Evolutionary conservation across 2,797 vertebrate genomes (phyloP).

Genomic region (Chaetophractus vellerosus): DNA sequence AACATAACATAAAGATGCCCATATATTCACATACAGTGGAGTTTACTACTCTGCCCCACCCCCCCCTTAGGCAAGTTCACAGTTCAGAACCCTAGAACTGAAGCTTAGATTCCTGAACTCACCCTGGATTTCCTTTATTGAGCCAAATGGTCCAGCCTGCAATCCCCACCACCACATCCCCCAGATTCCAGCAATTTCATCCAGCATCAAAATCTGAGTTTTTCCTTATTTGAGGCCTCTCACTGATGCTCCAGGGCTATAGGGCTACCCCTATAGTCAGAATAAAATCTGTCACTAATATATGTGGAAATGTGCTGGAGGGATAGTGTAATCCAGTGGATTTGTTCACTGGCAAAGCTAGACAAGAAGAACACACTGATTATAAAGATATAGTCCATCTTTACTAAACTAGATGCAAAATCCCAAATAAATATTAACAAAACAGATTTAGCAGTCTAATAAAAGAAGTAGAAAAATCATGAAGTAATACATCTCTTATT

Average conservation of each 20-base stretch:
- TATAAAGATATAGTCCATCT: neutral
- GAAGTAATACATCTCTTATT: neutral
- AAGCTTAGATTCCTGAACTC: no score
- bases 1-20: neutral
- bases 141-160: neutral
- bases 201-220: neutral
- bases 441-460: neutral
- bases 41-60: neutral
- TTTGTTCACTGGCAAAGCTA: neutral
- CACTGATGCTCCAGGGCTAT: neutral
- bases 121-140: neutral
- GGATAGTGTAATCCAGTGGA: neutral
- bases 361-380: neutral
- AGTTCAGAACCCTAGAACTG: neutral
- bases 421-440: neutral
- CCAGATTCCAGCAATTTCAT: neutral
- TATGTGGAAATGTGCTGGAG: neutral
- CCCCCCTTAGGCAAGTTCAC: neutral
- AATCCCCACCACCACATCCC: no score
- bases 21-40: neutral
- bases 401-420: neutral
- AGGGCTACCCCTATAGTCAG: neutral
- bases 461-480: slow-evolving; percentile 20
- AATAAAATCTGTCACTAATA: slow-evolving; percentile 48
- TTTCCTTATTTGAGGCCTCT: slow-evolving; percentile 7